Base-by-base conservation (phyloP, 2,797 vertebrate species). In the Catharus ustulatus region DNA sequence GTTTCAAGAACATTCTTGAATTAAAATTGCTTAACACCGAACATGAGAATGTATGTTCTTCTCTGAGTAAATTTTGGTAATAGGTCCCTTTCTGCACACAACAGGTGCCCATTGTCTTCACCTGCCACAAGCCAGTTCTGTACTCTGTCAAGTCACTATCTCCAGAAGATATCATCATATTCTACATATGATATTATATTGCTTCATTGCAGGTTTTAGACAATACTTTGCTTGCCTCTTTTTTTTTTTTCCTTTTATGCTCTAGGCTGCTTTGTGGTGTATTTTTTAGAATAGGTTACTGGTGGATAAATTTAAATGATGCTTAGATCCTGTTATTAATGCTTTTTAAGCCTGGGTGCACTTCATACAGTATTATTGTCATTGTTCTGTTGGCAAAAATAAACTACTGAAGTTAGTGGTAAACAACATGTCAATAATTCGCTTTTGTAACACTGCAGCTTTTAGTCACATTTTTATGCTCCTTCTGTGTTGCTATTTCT, bases 121-220 rank as follows among this genome's bases (percentile, higher is more conserved):
- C 2, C 34, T 61, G 22, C 4, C 17, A 54, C 8, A 72, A 72
- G 17, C 1, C 18, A 57, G 11, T 52, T 15, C 9, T 48, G 4
- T 12, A 34, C 3, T 14, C 8, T 11, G 10, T 51, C 15, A 21
- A 27, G 4, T n/a, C 1, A 1, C 16, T 27, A 9, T 6, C 10
- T 80, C 6, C 8, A 51, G 23, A 77, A 80, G 10, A 21, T 15
- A 36, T 5, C 36, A 32, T 21, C 11, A 14, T 10, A 29, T 36
- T 59, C 38, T 51, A 24, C 13, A 8, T 54, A 27, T 63, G 6
- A 26, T 11, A 10, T 49, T 52, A 4, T 32, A 27, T 19, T 36
- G 3, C 2, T 82, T 4, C 18, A 15, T 38, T 49, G 7, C 1
- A 59, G 5, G 1, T 46, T 79, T 74, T 77, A 69, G 10, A n/a